Evolutionary conservation across 2,797 vertebrate genomes (phyloP), one percentile per base, ranked within the genome.

Genomic region (Moxostoma hubbsi): DNA sequence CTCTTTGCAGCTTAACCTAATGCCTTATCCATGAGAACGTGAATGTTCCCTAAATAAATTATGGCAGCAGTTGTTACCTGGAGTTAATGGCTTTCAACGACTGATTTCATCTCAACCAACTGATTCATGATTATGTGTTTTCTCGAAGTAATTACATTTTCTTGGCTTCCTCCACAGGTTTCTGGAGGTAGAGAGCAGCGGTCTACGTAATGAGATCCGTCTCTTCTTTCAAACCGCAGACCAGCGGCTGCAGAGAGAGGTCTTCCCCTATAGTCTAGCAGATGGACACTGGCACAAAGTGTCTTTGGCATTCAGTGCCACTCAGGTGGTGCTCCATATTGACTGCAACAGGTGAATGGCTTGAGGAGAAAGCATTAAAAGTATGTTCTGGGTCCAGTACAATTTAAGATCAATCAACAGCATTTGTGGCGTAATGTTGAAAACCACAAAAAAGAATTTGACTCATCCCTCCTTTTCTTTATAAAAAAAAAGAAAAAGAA

Each of bases 221-320:
- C 92, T 96, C 68, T 95, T 95, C 89, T 96, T 95, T 84, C 93
- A 90, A 84, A 91, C 94, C 9, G 88, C 89, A 77, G 91, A 89
- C 18, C 92, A 91, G 82, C 92, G 82, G 18, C 92, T 94, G 62
- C 95, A 93, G 88, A 95, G 92, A 0, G 95, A 96, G 91, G 91
- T 95, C 66, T 96, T 96, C 85, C 94, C 95, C 43, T 96, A 96
- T 80, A 93, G 94, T 89, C 85, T 96, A 90, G 95, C 95, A 81
- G 95, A 96, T 85, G 93, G 93, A 80, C 94, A 92, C 87, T 96
- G 95, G 95, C 95, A 96, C 88, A 92, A 91, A 71, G 87, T 96
- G 83, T 95, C 95, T 49, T 78, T 96, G 86, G 94, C 94, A 78
- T 89, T 96, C 88, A 96, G 95, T 85, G 93, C 93, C 65, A 94